phyloP scores from a whole-genome alignment of 2,797 vertebrate genomes.

The Stomatorhinus walkeri region DNA sequence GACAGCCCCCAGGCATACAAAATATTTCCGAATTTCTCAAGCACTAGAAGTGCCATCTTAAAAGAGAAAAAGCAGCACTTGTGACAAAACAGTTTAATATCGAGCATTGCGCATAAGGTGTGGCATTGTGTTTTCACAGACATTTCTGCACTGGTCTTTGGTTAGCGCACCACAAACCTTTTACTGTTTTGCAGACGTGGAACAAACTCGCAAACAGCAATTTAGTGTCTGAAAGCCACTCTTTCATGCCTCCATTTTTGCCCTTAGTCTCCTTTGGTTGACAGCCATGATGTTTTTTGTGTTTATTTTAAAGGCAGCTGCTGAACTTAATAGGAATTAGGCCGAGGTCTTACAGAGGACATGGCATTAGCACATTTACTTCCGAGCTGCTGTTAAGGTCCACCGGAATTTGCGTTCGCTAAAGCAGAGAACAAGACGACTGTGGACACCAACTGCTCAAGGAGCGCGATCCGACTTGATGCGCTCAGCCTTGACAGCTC shows the following conservation, averaged over 20 bases:
- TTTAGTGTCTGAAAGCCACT: background rate
- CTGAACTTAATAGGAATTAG: background rate
- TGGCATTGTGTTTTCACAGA: background rate
- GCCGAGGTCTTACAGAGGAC: background rate
- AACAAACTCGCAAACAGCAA: conserved; percentile 5
- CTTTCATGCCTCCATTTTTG: background rate
- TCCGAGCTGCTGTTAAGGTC: background rate
- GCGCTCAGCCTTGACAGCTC: background rate
- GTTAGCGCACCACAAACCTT: conserved; percentile 35
- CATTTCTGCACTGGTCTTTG: conserved; percentile 40
- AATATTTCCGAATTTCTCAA: conserved; percentile 8
- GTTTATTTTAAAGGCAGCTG: conserved; percentile 1
- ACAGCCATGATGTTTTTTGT: background rate
- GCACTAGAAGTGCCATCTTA: background rate
- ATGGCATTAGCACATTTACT: background rate
- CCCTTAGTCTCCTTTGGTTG: background rate
- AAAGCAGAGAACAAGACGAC: background rate
- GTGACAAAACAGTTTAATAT: background rate
- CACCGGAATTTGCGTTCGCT: background rate
- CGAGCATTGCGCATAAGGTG: background rate
- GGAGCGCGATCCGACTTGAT: background rate
- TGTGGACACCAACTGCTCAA: background rate
- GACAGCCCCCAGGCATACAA: background rate
- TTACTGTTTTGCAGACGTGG: background rate
- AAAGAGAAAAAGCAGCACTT: background rate